Evolutionary conservation across 2,888 invertebrate genomes (phyloP).

Genomic region (Azorinus chamasolen): DNA sequence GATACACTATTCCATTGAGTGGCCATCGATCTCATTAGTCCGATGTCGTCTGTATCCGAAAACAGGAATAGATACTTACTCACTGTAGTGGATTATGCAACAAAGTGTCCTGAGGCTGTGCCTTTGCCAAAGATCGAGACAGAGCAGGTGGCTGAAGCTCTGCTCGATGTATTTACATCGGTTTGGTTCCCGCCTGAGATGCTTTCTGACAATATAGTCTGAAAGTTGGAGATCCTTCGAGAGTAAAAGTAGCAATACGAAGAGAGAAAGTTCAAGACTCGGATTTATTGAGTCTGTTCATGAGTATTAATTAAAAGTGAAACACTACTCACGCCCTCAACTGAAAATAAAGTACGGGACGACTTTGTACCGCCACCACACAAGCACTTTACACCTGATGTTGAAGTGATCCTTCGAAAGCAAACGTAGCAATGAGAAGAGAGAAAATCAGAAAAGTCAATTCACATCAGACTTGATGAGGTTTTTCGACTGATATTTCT

Average conservation of each 20-base stretch:
- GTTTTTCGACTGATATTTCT: background rate
- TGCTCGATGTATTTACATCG: conserved; percentile 40
- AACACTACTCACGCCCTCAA: too few relatives aligned
- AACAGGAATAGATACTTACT: conserved; percentile 58
- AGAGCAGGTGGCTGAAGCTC: conserved; percentile 64
- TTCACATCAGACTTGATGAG: conserved; percentile 21
- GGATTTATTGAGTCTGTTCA: too few relatives aligned
- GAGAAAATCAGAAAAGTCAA: too few relatives aligned
- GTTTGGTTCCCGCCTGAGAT: conserved; percentile 58
- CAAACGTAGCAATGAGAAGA: too few relatives aligned
- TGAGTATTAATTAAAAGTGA: too few relatives aligned
- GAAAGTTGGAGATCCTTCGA: too few relatives aligned
- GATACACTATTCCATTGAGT: conserved; percentile 37
- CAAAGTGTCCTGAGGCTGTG: conserved; percentile 53
- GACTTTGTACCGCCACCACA: too few relatives aligned
- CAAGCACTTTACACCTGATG: too few relatives aligned
- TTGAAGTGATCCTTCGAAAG: too few relatives aligned
- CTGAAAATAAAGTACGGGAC: too few relatives aligned
- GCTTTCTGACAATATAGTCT: conserved; percentile 54
- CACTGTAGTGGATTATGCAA: conserved; percentile 55
- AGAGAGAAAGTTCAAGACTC: too few relatives aligned
- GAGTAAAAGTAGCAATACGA: too few relatives aligned
- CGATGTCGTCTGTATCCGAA: conserved; percentile 43
- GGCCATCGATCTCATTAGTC: conserved; percentile 61
- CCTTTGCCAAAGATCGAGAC: conserved; percentile 42